A percentile compares a stretch with the other conserved stretches of the same genome.
Conservation (phyloP, 2,113 vertebrate species). For the Mesocricetus auratus region DNA sequence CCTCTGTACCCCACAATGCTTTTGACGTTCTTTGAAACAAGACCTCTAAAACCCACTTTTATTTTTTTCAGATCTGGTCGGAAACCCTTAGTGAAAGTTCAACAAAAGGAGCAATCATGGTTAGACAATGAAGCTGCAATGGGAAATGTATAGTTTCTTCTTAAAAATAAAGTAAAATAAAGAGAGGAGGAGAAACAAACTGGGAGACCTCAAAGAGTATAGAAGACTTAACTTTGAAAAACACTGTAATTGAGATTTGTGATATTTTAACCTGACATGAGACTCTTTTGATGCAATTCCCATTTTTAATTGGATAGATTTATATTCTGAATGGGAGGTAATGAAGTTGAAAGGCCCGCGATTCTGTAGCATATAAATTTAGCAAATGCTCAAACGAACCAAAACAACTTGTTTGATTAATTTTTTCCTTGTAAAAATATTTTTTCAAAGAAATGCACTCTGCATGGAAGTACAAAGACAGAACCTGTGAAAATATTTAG, state of each 20-base stretch:
- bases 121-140: slow-evolving; percentile 27
- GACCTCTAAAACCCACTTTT: background rate
- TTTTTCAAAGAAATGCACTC: slow-evolving; percentile 67
- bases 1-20: background rate
- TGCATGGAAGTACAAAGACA: slow-evolving; percentile 65
- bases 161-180: background rate
- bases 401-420: slow-evolving; percentile 64
- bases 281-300: slow-evolving; percentile 30
- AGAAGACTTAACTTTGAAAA: slow-evolving; percentile 46
- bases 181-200: background rate
- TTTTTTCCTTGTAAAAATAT: slow-evolving; percentile 75
- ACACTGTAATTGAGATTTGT: slow-evolving; percentile 47
- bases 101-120: background rate
- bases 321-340: slow-evolving; percentile 40
- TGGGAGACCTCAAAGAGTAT: background rate
- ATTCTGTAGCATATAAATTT: slow-evolving; percentile 65
- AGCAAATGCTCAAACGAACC: slow-evolving; percentile 57
- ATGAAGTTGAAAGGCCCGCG: slow-evolving; percentile 53
- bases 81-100: slow-evolving; percentile 53
- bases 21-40: slow-evolving; percentile 34
- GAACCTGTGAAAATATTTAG: slow-evolving; percentile 67
- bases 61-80: background rate
- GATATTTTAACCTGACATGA: slow-evolving; percentile 50
- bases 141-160: slow-evolving; percentile 5
- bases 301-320: slow-evolving; percentile 61